A percentile compares a stretch with the other conserved stretches of the same genome.
These are phyloP conservation scores for Cricetomys ansorgei DNA, from an alignment of 2,113 vertebrate species.

Conservation along the genomic window DNA sequence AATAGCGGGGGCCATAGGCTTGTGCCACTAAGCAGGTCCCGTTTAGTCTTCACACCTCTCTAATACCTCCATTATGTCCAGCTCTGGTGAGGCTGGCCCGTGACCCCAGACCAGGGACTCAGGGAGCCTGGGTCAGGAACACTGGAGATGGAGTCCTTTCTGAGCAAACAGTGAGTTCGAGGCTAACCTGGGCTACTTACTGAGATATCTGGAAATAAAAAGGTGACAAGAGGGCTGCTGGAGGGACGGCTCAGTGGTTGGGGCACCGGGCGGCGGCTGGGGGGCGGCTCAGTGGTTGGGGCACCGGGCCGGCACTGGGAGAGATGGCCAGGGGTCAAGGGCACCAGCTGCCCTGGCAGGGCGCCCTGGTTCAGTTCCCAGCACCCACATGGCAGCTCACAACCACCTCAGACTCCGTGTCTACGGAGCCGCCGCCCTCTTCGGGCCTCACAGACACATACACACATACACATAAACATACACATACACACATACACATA, in stretches of 20 bases:
- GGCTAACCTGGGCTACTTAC: no score
- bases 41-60: not conserved
- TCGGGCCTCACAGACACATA: no score
- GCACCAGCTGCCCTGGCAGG: not conserved
- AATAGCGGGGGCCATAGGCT: not conserved
- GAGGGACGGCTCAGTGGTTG: not conserved
- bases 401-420: no score
- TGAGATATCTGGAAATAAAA: not conserved
- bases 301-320: not conserved
- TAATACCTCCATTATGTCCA: not conserved
- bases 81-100: not conserved
- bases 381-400: not conserved
- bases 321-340: not conserved
- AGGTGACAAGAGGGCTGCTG: not conserved
- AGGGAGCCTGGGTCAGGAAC: not conserved
- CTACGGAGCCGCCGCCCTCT: not conserved
- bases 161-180: not conserved
- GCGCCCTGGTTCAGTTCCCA: not conserved
- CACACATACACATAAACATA: no score
- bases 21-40: not conserved
- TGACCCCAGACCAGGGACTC: not conserved
- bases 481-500: no score
- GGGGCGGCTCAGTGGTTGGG: not conserved
- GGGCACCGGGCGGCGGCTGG: no score
- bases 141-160: not conserved